Conservation (phyloP, 2,797 vertebrate genomes). For the Hylomyscus alleni region DNA sequence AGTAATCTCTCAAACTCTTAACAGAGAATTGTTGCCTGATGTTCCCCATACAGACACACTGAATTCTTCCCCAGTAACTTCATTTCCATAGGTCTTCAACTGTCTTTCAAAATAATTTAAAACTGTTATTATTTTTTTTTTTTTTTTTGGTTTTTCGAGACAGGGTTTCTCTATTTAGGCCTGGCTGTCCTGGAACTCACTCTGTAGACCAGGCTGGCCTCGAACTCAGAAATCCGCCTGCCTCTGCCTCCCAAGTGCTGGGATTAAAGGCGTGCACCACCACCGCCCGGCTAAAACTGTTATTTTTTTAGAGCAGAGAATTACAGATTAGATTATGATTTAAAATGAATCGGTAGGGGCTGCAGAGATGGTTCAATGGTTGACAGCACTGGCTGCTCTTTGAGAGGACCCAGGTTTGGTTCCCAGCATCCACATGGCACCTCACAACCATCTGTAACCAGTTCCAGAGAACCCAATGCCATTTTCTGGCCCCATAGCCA, state of each 20-base stretch:
- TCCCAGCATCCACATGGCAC: neutral
- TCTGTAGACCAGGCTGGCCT: too few relatives aligned
- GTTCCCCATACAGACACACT: neutral
- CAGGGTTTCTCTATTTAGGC: too few relatives aligned
- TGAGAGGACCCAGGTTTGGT: neutral
- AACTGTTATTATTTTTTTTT: conserved; percentile 24
- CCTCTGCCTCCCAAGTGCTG: too few relatives aligned
- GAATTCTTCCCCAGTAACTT: neutral
- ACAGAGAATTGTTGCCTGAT: neutral
- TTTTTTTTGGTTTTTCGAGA: too few relatives aligned
- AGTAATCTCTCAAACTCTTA: conserved; percentile 34
- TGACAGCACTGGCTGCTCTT: neutral
- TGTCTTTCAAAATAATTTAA: neutral
- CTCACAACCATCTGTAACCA: neutral
- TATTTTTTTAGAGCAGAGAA: conserved; percentile 45
- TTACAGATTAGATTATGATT: neutral
- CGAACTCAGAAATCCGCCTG: too few relatives aligned
- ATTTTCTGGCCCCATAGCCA: neutral
- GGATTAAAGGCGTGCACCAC: too few relatives aligned
- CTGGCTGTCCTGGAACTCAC: too few relatives aligned
- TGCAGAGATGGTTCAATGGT: neutral
- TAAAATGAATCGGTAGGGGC: neutral
- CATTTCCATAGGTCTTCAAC: neutral
- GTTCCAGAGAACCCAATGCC: neutral
- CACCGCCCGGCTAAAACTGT: too few relatives aligned